Base-by-base conservation (phyloP, 2,888 invertebrate genomes). In the Melanostoma scalare region DNA sequence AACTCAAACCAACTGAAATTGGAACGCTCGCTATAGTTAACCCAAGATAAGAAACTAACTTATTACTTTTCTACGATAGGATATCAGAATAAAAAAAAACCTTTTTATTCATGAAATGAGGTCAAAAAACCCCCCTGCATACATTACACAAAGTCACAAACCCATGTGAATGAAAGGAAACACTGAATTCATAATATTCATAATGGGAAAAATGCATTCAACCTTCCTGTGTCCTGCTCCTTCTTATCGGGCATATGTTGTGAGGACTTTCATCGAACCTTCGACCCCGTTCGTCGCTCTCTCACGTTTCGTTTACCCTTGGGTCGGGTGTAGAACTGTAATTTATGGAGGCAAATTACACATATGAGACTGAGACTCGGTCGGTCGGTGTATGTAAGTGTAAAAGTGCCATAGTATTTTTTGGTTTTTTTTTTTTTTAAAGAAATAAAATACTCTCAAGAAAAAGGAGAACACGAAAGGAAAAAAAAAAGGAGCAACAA, bases 291-390 rank as follows among this genome's bases (percentile, higher is more conserved):
- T 50, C 35, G 31, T 36, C 56, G 20, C 50, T 9, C 55, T 8
- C 35, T 9, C 50, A 2, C 33, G 30, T n/a, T 36, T 4, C 55
- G 10, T 36, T 31, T 63, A 20, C 46, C 10, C 36, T 50, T 48
- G 20, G 6, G 20, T 30, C n/a, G 10, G 9, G 46, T 84, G 82
- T 73, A 78, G 68, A 77, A 69, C 58, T 73, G 68, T 82, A 77
- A 71, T 78, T 84, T 78, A 84, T 78, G 82, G 78, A 84, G 73
- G 69, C 72, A 82, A 77, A 82, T 84, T 84, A 84, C 73, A 74
- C 55, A 78, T 60, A 20, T 20, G 20, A 20, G 20, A 20, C 20
- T 20, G 74, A 74, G 69, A 50, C 6, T 38, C 38, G 48, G 10
- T 61, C 35, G 42, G 42, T 38, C 30, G 38, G n/a, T 50, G 8